Evolutionary conservation across 2,113 vertebrate species (phyloP).

Genomic region (Poicephalus meyeri): DNA sequence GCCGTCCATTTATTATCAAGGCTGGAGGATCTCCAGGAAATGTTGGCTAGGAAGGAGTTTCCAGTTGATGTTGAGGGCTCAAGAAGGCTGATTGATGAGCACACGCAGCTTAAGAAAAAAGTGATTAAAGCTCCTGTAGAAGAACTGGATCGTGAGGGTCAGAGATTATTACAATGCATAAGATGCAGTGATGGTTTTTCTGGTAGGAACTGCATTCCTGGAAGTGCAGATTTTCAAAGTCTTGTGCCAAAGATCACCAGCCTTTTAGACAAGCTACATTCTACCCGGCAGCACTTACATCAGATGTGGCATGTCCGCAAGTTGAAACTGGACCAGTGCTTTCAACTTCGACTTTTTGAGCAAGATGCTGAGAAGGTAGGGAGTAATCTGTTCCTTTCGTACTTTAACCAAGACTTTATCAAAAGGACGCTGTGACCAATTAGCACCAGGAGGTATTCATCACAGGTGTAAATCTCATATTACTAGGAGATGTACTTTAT

Average conservation of each 20-base stretch:
- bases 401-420: background rate
- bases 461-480: background rate
- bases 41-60: constrained; percentile 93
- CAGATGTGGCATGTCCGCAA: constrained; percentile 98
- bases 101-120: constrained; percentile 96
- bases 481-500: background rate
- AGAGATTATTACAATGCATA: constrained; percentile 93
- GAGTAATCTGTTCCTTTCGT: background rate
- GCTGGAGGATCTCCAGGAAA: constrained; percentile 96
- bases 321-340: constrained; percentile 97
- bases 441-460: background rate
- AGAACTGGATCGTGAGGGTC: constrained; percentile 95
- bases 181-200: constrained; percentile 93
- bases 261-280: constrained; percentile 96
- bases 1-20: constrained; percentile 92
- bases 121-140: constrained; percentile 97
- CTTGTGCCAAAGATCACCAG: constrained; percentile 97
- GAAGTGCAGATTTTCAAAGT: constrained; percentile 97
- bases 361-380: constrained; percentile 98
- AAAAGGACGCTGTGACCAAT: background rate
- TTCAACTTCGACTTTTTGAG: constrained; percentile 96
- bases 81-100: constrained; percentile 92
- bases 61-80: constrained; percentile 96
- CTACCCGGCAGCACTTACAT: constrained; percentile 94
- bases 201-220: constrained; percentile 94